Percentiles rank a stretch among this genome's conserved stretches.
Conservation (phyloP, 2,113 vertebrate genomes). For the Catharus minimus region DNA sequence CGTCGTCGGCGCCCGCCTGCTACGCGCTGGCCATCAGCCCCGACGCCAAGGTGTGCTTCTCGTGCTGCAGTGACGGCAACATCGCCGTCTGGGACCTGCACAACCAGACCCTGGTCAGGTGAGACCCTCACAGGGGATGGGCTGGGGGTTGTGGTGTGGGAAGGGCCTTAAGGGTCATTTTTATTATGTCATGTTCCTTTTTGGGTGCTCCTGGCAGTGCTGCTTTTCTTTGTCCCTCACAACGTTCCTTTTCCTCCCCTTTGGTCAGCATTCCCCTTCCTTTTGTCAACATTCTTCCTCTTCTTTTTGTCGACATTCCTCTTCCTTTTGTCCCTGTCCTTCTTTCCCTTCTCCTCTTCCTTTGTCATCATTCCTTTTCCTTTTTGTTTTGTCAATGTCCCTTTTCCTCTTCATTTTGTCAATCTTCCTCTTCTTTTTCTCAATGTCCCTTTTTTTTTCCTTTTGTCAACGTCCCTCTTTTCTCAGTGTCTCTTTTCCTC, state of each 20-base stretch:
- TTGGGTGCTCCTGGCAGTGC: background rate
- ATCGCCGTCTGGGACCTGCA: constrained; percentile 97
- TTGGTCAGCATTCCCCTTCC: background rate
- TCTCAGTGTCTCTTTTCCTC: background rate
- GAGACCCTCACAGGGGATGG: background rate
- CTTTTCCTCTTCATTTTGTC: no score
- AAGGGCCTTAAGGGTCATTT: accelerated
- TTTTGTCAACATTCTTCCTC: no score
- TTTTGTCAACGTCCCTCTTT: accelerated
- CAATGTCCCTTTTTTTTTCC: background rate
- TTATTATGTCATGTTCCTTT: accelerated
- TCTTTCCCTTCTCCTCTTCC: background rate
- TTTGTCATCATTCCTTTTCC: no score
- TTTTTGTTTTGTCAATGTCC: accelerated
- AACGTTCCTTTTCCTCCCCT: no score
- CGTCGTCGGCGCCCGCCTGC: constrained; percentile 93
- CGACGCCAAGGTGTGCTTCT: constrained; percentile 97
- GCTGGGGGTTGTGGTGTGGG: background rate
- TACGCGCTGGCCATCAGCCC: constrained; percentile 97
- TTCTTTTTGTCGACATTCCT: background rate
- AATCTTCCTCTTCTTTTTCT: background rate
- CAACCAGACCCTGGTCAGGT: constrained; percentile 97
- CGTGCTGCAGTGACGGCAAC: constrained; percentile 96
- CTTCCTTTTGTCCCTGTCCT: no score
- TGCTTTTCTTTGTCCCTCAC: no score